Percentiles rank a stretch among this genome's conserved stretches.
These are phyloP conservation scores for Micrasema minimum DNA, from an alignment of 1,140 invertebrate genomes.

Conservation along the genomic window DNA sequence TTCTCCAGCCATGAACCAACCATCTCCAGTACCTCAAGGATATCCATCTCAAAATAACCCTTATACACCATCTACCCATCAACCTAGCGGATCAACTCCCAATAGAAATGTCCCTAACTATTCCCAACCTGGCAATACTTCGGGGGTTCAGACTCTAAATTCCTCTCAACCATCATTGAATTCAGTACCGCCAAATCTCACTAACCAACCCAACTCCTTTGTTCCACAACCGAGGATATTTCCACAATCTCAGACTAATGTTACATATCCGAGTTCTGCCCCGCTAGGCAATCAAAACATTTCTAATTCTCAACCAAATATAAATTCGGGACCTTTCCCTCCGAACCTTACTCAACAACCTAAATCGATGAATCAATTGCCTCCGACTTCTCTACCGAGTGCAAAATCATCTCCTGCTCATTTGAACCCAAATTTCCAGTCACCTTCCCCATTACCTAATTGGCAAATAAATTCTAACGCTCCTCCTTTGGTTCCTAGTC, in stretches of 20 bases:
- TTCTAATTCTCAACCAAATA: slow-evolving; percentile 1
- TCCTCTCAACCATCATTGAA: slow-evolving; percentile 9
- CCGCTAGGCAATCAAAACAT: slow-evolving; percentile 9
- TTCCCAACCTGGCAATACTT: not conserved
- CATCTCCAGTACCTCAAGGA: slow-evolving; percentile 34
- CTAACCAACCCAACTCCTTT: slow-evolving; percentile 5
- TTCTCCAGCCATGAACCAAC: slow-evolving; percentile 47
- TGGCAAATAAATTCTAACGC: slow-evolving; percentile 64
- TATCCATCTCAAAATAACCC: slow-evolving; percentile 17
- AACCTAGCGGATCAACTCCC: not conserved
- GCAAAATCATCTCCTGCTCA: slow-evolving; percentile 5
- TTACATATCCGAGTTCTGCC: slow-evolving; percentile 12
- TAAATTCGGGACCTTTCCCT: slow-evolving; percentile 17
- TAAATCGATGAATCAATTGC: slow-evolving; percentile 10
- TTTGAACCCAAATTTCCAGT: slow-evolving; percentile 12
- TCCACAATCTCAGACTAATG: slow-evolving; percentile 27
- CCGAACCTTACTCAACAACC: not conserved
- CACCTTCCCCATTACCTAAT: slow-evolving; percentile 52
- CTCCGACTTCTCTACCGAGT: slow-evolving; percentile 10
- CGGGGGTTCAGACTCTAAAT: not conserved
- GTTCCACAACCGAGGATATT: slow-evolving; percentile 13
- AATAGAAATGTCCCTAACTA: slow-evolving; percentile 5
- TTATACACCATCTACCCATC: slow-evolving; percentile 14
- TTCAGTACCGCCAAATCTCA: not conserved
- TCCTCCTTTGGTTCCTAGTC: slow-evolving; percentile 63